Conservation (phyloP, 1,140 invertebrate genomes). For the Triops cancriformis region DNA sequence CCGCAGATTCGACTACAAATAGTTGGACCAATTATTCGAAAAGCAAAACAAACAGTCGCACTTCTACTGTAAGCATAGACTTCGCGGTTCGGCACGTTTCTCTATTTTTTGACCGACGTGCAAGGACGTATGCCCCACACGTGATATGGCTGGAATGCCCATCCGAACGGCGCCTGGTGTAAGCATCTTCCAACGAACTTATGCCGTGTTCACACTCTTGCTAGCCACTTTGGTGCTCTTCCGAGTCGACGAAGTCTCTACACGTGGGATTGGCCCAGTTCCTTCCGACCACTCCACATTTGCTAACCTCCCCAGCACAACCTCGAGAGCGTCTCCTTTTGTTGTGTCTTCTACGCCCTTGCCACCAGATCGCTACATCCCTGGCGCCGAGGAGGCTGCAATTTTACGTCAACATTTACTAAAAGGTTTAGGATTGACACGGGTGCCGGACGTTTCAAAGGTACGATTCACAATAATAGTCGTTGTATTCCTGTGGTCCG, state of each 20-base stretch:
- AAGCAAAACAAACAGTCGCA: no score
- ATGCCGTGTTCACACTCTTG: neutral
- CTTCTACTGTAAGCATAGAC: neutral
- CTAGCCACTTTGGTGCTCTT: neutral
- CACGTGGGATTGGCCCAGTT: neutral
- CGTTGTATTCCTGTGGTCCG: conserved; percentile 28
- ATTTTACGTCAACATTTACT: conserved; percentile 41
- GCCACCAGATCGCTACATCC: conserved; percentile 14
- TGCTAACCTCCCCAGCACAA: neutral
- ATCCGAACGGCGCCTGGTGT: neutral
- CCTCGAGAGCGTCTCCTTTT: neutral
- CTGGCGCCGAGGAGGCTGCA: conserved; percentile 36
- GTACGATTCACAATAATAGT: conserved; percentile 31
- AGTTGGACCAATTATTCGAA: neutral
- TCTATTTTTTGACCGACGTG: neutral
- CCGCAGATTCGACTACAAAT: neutral
- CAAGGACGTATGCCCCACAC: neutral
- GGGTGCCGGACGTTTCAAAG: conserved; percentile 43
- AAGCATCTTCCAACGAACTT: neutral
- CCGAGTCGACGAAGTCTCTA: neutral
- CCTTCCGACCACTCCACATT: neutral
- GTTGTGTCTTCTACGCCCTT: neutral
- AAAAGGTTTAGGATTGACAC: conserved; percentile 40
- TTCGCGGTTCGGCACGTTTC: neutral
- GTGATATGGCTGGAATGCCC: conserved; percentile 8